Evolutionary conservation across 2,797 vertebrate genomes (phyloP), one percentile per base, ranked within the genome.

Genomic region (Nothura maculosa): DNA sequence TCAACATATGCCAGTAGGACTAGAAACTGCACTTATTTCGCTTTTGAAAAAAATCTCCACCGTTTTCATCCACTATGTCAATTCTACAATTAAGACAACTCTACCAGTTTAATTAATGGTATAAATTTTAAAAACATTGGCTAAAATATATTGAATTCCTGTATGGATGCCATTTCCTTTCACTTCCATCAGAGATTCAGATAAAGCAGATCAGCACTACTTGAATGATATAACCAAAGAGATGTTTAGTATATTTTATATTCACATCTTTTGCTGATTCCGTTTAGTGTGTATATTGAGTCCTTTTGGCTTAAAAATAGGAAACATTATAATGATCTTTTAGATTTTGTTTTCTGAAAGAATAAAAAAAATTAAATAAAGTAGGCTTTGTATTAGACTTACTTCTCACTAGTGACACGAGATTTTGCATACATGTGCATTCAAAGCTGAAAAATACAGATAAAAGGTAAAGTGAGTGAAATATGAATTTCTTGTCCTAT

Each of bases 221-320:
- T 85, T 80, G 61, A 92, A 94, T 38, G 30, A 77, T 42, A 60
- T 75, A 66, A 91, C 88, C 20, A 70, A 77, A 30, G 43, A 67
- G 7, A 4, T 38, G 32, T 73, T 96, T 73, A 66, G 18, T 45
- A 40, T 20, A n/a, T 75, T 92, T 83, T 78, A 47, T 52, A 78
- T 45, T 76, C 34, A 63, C 6, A 27, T 32, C 17, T 78, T 75
- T 22, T 77, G 20, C 61, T 74, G 54, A 15, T 42, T 72, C 9
- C 38, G 25, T 11, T 50, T 73, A 58, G 10, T 11, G 14, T 6
- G 0, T 30, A 57, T 52, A 43, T 28, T 25, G 60, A 15, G 6
- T 6, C 3, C 28, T 15, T 67, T 47, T 40, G 2, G 1, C 48
- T 67, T 70, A 47, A 70, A 69, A 61, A 50, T 4, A 48, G 12